Conservation (phyloP, 2,797 vertebrate genomes). For the Trematomus bernacchii region DNA sequence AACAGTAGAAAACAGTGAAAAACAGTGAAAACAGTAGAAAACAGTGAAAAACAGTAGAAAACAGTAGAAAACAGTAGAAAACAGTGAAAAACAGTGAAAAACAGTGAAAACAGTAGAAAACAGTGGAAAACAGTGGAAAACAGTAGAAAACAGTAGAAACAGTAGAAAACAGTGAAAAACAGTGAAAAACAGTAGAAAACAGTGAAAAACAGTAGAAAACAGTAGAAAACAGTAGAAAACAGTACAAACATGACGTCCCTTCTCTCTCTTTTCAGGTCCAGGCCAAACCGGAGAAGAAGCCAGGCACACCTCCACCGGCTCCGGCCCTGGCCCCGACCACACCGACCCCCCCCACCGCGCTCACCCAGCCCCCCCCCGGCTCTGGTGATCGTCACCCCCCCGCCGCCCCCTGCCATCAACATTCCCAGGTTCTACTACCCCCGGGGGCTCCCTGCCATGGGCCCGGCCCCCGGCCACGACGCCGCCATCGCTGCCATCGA, state of each 20-base stretch:
- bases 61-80: too few relatives aligned
- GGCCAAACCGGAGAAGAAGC: slow-evolving; percentile 95
- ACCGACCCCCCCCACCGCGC: slow-evolving; percentile 27
- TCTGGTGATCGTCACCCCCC: slow-evolving; percentile 84
- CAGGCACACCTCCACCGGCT: slow-evolving; percentile 87
- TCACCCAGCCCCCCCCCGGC: slow-evolving; percentile 77
- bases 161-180: too few relatives aligned
- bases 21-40: too few relatives aligned
- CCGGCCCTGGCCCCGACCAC: slow-evolving; percentile 81
- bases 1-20: too few relatives aligned
- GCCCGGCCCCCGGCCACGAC: slow-evolving; percentile 87
- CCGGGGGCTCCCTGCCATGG: slow-evolving; percentile 90
- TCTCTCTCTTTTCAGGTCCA: slow-evolving; percentile 85
- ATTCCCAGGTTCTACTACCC: slow-evolving; percentile 99
- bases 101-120: too few relatives aligned
- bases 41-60: too few relatives aligned
- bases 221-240: too few relatives aligned
- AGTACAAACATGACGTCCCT: neutral
- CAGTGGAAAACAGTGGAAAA: too few relatives aligned
- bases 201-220: too few relatives aligned
- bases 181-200: too few relatives aligned
- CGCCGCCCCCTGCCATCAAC: slow-evolving; percentile 91
- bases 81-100: too few relatives aligned
- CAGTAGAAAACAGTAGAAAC: too few relatives aligned
- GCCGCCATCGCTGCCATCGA: slow-evolving; percentile 90